A percentile compares a stretch with the other conserved stretches of the same genome.
Evolutionary conservation across 2,888 invertebrate species (phyloP).

Genomic region (Lepidochrysops patricia): DNA sequence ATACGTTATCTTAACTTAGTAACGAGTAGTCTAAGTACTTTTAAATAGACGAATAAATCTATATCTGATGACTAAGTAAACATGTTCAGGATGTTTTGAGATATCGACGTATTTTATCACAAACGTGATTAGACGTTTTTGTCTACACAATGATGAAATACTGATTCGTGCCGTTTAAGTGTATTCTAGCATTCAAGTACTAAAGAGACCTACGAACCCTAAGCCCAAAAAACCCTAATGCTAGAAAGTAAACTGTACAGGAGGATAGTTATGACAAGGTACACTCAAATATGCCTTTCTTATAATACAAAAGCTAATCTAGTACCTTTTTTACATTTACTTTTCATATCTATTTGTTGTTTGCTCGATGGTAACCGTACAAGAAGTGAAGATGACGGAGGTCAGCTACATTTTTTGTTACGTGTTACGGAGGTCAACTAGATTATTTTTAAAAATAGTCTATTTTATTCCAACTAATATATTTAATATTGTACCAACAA

Average conservation of each 20-base stretch:
- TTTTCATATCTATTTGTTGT: too few relatives aligned
- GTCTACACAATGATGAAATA: neutral
- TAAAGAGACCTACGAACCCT: too few relatives aligned
- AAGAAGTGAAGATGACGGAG: neutral
- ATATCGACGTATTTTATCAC: neutral
- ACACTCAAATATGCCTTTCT: too few relatives aligned
- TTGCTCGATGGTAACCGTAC: neutral
- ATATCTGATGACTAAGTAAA: neutral
- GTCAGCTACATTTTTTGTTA: neutral
- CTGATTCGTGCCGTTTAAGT: too few relatives aligned
- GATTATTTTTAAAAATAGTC: neutral
- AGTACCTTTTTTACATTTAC: too few relatives aligned
- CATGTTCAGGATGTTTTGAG: neutral
- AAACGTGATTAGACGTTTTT: neutral
- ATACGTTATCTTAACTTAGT: slow-evolving; percentile 4
- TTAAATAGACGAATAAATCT: slow-evolving; percentile 4
- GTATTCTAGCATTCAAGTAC: too few relatives aligned
- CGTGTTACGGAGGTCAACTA: neutral
- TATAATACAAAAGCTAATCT: too few relatives aligned
- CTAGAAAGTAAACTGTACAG: too few relatives aligned
- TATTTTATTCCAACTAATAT: neutral
- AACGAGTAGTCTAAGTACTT: slow-evolving; percentile 10
- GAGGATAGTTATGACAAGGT: too few relatives aligned
- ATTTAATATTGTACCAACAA: neutral
- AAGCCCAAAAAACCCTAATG: too few relatives aligned